Conservation (phyloP, 2,113 vertebrate genomes). For the Ictalurus punctatus region DNA sequence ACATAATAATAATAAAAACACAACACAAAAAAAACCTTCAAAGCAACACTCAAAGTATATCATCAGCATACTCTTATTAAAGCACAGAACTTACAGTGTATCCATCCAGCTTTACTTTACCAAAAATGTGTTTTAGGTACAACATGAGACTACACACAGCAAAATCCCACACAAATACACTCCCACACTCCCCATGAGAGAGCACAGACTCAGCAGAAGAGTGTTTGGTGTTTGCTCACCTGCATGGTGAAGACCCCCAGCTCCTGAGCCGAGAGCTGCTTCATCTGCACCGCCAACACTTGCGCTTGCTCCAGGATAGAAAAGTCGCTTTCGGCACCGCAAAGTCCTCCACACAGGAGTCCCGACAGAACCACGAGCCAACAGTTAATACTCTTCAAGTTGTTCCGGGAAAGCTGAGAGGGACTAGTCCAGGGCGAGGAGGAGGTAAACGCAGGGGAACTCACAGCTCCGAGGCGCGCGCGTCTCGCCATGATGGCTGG, state of each 20-base stretch:
- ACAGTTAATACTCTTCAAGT: conserved; percentile 56
- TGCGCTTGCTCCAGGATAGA: conserved; percentile 92
- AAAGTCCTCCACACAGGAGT: conserved; percentile 72
- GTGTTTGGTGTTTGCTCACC: conserved; percentile 68
- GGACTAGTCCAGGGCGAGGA: conserved; percentile 58
- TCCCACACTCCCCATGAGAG: not conserved
- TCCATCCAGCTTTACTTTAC: not conserved
- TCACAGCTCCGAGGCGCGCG: conserved; percentile 49
- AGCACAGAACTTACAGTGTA: not conserved
- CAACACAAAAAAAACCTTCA: not conserved
- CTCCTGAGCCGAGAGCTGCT: conserved; percentile 88
- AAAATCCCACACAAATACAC: not conserved
- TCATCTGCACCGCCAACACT: conserved; percentile 90
- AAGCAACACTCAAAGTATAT: not conserved
- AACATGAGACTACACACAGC: not conserved
- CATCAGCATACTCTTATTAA: not conserved
- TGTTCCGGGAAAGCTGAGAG: conserved; percentile 33
- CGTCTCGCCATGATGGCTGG: conserved; percentile 75
- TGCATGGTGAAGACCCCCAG: conserved; percentile 93
- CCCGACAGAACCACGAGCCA: conserved; percentile 64
- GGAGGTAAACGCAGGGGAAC: conserved; percentile 40
- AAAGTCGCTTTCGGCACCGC: conserved; percentile 82
- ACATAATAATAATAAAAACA: not conserved
- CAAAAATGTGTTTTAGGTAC: no score
- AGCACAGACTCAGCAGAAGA: no score